These are phyloP conservation scores for Spilogale gracilis DNA, from an alignment of 2,113 vertebrate species.

Conservation along the genomic window DNA sequence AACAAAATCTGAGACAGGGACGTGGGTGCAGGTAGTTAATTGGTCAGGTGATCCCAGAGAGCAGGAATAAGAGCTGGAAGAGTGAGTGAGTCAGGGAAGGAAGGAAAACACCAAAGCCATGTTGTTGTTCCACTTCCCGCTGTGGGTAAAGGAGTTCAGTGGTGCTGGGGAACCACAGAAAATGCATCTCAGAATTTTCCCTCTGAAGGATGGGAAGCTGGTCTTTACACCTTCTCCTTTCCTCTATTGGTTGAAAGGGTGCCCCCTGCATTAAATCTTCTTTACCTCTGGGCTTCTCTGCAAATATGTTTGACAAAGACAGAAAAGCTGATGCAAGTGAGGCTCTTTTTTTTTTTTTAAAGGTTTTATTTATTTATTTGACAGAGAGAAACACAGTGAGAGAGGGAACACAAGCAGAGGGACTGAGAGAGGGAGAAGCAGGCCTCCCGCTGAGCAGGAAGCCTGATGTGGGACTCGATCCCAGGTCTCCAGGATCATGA, in stretches of 20 bases:
- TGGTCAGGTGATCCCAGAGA: not conserved
- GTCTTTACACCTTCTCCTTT: not conserved
- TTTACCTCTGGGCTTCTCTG: not conserved
- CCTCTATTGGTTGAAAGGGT: not conserved
- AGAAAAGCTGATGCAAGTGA: not conserved
- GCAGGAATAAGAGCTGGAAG: not conserved
- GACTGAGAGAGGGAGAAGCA: too few relatives aligned
- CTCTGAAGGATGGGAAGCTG: not conserved
- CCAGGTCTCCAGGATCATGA: too few relatives aligned
- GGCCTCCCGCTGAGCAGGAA: too few relatives aligned
- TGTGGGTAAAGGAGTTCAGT: rapidly evolving
- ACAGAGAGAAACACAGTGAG: too few relatives aligned
- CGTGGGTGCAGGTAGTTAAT: not conserved
- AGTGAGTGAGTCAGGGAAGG: not conserved
- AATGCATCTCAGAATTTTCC: not conserved
- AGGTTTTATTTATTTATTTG: too few relatives aligned
- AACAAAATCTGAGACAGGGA: not conserved
- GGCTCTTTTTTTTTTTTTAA: not conserved
- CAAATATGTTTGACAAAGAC: not conserved
- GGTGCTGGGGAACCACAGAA: rapidly evolving
- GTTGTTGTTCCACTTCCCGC: not conserved
- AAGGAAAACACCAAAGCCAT: not conserved
- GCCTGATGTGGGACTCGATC: too few relatives aligned
- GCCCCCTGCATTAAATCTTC: not conserved
- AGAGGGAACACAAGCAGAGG: too few relatives aligned